Evolutionary conservation across 2,113 vertebrate genomes (phyloP).

Genomic region (Oncorhynchus mykiss): DNA sequence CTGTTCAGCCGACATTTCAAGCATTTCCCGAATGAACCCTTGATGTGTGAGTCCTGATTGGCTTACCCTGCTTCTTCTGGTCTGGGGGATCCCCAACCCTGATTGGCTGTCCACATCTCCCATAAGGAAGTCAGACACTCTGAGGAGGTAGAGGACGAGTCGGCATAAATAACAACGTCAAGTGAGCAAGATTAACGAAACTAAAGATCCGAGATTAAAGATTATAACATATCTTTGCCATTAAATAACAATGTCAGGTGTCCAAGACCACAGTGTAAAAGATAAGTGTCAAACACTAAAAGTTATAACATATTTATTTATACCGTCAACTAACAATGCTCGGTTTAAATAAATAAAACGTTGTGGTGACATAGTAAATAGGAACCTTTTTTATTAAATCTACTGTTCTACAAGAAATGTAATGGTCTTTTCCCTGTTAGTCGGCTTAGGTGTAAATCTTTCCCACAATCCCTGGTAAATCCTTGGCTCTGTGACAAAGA

Average conservation of each 20-base stretch:
- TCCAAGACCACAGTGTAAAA: too few species aligned
- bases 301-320: too few species aligned
- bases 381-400: too few species aligned
- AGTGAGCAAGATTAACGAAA: background rate
- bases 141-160: constrained; percentile 52
- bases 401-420: too few species aligned
- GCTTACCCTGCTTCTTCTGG: constrained; percentile 88
- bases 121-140: constrained; percentile 99
- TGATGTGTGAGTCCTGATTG: constrained; percentile 7
- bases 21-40: too few species aligned
- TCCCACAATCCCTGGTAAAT: background rate
- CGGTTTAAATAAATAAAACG: background rate
- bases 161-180: background rate
- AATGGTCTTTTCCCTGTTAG: background rate
- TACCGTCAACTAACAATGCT: too few species aligned
- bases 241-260: too few species aligned
- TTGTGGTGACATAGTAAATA: background rate
- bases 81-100: constrained; percentile 84
- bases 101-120: constrained; percentile 94
- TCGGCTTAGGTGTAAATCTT: background rate
- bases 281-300: too few species aligned
- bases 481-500: background rate
- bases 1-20: too few species aligned
- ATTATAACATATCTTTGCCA: background rate
- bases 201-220: background rate